phyloP scores from a whole-genome alignment of 1,140 invertebrate genomes.

The Pseudomyrmex pallidus region DNA sequence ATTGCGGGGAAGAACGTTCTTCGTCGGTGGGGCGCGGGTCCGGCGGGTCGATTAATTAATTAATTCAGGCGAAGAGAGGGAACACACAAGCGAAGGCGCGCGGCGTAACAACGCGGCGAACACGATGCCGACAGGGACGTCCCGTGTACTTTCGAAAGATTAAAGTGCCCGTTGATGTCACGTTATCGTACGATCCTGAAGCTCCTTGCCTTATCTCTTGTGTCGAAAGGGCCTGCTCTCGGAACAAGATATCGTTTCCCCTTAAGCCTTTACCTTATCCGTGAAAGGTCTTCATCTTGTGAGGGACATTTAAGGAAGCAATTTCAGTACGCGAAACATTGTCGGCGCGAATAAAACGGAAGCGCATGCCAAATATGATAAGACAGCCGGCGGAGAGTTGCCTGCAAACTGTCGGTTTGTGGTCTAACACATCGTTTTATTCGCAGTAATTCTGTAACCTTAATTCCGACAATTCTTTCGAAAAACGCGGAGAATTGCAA shows the following conservation, averaged over 20 bases:
- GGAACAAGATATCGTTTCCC: not conserved
- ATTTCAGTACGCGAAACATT: no score
- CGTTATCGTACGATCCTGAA: conserved; percentile 14
- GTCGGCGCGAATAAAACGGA: not conserved
- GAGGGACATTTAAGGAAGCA: no score
- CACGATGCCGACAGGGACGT: conserved; percentile 17
- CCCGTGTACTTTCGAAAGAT: conserved; percentile 22
- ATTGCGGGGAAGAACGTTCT: conserved; percentile 37
- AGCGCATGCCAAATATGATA: no score
- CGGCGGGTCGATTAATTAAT: conserved; percentile 50
- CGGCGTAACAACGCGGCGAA: conserved; percentile 3
- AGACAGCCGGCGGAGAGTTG: not conserved
- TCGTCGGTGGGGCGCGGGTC: conserved; percentile 11
- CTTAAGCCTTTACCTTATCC: not conserved
- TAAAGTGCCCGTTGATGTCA: conserved; percentile 31
- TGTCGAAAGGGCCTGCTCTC: not conserved
- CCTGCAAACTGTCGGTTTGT: no score
- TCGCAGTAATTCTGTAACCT: conserved; percentile 3
- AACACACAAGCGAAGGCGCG: not conserved
- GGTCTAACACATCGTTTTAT: conserved; percentile 30
- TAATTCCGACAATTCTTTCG: not conserved
- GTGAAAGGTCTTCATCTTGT: no score
- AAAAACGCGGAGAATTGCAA: conserved; percentile 50
- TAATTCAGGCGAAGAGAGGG: conserved; percentile 17
- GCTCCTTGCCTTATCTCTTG: not conserved